These are phyloP conservation scores for Lathamus discolor DNA, from an alignment of 2,113 vertebrate genomes.

Conservation along the genomic window DNA sequence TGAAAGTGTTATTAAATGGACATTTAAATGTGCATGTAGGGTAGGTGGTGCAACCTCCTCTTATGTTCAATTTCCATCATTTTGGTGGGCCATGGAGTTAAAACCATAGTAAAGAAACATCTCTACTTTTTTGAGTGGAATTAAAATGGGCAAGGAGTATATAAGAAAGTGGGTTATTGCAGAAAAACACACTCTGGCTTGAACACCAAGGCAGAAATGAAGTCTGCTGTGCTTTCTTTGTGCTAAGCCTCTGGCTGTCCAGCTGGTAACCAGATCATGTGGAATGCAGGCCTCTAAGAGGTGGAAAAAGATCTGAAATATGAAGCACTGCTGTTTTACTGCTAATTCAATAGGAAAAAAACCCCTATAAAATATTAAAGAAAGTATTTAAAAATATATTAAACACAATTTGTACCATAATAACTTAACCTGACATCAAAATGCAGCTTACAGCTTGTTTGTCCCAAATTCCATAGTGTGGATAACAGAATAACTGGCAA, in stretches of 20 bases:
- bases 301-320: slow-evolving; percentile 62
- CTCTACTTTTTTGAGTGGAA: not conserved
- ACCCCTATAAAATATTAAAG: slow-evolving; percentile 72
- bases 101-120: not conserved
- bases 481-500: slow-evolving; percentile 18
- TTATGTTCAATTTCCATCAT: not conserved
- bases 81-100: not conserved
- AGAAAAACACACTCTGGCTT: not conserved
- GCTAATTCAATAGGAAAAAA: slow-evolving; percentile 67
- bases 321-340: slow-evolving; percentile 65
- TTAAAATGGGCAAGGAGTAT: not conserved
- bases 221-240: slow-evolving; percentile 41
- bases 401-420: slow-evolving; percentile 76
- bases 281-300: slow-evolving; percentile 46
- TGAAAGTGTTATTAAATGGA: not conserved
- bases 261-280: slow-evolving; percentile 66
- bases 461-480: slow-evolving; percentile 15
- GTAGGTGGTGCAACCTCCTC: not conserved
- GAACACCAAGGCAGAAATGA: not conserved
- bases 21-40: not conserved
- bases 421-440: slow-evolving; percentile 68
- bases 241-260: slow-evolving; percentile 59
- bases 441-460: slow-evolving; percentile 59
- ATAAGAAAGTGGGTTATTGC: slow-evolving; percentile 10
- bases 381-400: slow-evolving; percentile 77